Evolutionary conservation across 2,797 vertebrate genomes (phyloP).

Genomic region (Chaetophractus vellerosus): DNA sequence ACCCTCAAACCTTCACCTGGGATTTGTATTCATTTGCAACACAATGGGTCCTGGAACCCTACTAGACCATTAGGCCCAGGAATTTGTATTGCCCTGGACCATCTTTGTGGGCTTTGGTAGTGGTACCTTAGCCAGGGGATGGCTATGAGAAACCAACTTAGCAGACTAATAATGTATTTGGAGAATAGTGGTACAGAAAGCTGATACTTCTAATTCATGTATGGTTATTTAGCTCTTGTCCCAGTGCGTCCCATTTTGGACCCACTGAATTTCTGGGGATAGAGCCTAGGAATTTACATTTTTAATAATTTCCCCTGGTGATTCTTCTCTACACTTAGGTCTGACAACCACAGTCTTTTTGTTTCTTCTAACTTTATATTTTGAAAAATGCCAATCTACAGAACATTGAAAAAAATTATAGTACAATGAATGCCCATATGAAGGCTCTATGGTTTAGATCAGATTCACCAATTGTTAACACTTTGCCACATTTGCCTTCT

Average conservation of each 20-base stretch:
- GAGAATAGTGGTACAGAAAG: not conserved
- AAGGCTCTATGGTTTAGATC: not conserved
- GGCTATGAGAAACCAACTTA: not conserved
- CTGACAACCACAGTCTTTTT: not conserved
- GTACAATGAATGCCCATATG: not conserved
- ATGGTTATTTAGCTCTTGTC: not conserved
- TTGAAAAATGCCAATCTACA: not conserved
- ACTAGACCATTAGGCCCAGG: not conserved
- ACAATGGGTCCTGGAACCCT: not conserved
- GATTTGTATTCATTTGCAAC: not conserved
- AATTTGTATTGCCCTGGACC: not conserved
- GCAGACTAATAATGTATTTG: not conserved
- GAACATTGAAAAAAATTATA: not conserved
- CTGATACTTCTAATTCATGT: not conserved
- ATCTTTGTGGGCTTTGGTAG: not conserved
- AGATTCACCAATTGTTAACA: not conserved
- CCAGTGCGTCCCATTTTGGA: not conserved
- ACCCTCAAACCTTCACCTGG: not conserved
- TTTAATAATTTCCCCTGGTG: not conserved
- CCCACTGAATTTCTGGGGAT: not conserved
- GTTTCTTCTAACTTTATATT: slow-evolving; percentile 9
- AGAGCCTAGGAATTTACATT: not conserved
- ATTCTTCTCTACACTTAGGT: not conserved
- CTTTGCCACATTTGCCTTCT: not conserved
- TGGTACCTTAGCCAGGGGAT: not conserved